Conservation (phyloP, 2,113 vertebrate species). For the Campylomormyrus numenius region DNA sequence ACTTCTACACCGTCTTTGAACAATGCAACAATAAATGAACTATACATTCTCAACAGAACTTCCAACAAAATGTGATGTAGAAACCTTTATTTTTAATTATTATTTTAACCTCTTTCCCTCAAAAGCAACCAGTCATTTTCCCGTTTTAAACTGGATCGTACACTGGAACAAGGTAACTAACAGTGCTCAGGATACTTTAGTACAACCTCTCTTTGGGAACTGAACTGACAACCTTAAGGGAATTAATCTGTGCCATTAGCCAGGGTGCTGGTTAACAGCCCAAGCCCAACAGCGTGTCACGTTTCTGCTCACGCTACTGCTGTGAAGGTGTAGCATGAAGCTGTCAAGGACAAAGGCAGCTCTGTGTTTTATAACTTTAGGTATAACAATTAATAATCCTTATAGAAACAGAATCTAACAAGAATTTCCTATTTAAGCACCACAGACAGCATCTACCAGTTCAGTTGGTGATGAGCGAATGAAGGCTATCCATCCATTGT, state of each 20-base stretch:
- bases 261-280: neutral
- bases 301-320: neutral
- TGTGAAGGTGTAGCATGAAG: neutral
- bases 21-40: neutral
- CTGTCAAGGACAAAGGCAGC: neutral
- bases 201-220: neutral
- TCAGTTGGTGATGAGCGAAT: neutral
- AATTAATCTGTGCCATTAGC: neutral
- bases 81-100: neutral
- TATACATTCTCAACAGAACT: neutral
- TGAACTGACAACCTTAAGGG: neutral
- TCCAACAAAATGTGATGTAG: neutral
- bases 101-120: neutral
- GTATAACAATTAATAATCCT: neutral
- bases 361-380: neutral
- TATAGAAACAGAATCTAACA: constrained; percentile 5
- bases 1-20: neutral
- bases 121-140: neutral
- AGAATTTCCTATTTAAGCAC: constrained; percentile 36
- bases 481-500: neutral
- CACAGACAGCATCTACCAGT: constrained; percentile 25
- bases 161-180: neutral
- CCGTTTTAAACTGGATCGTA: neutral
- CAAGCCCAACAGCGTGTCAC: neutral
- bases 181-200: neutral